Conservation (phyloP, 2,797 vertebrate genomes). For the Sebastiscus tertius region DNA sequence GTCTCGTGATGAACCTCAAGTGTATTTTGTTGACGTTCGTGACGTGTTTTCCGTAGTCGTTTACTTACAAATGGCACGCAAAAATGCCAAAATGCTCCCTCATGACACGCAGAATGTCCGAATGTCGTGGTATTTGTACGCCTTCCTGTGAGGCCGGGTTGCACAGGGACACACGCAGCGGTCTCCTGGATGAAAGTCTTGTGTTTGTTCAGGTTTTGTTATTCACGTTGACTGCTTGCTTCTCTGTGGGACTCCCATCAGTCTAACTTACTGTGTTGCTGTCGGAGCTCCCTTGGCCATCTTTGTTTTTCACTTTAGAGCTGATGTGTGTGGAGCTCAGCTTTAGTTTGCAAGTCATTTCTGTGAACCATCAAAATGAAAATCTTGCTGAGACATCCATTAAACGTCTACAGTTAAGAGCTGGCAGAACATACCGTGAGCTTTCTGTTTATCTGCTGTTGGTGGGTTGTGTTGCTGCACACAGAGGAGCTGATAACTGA, state of each 20-base stretch:
- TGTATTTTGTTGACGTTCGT: no score
- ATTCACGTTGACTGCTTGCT: neutral
- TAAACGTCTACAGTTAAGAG: no score
- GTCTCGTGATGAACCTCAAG: no score
- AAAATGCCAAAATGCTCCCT: no score
- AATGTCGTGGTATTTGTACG: no score
- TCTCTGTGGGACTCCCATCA: neutral
- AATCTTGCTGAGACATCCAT: neutral
- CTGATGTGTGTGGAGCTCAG: neutral
- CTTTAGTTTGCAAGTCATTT: neutral
- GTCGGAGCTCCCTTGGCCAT: neutral
- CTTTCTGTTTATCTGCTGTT: neutral
- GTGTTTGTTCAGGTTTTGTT: neutral
- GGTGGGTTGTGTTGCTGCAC: neutral
- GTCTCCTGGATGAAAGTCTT: no score
- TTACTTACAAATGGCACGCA: no score
- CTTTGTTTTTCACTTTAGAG: neutral
- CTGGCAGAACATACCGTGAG: no score
- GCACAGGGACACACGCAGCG: no score
- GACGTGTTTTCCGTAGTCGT: no score
- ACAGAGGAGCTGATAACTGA: neutral
- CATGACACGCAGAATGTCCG: no score
- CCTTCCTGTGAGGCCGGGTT: no score
- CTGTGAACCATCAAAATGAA: neutral
- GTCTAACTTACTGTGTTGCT: neutral